Evolutionary conservation across 2,888 invertebrate genomes (phyloP), one percentile per base, ranked within the genome.

Genomic region (Halictus quadricinctus): DNA sequence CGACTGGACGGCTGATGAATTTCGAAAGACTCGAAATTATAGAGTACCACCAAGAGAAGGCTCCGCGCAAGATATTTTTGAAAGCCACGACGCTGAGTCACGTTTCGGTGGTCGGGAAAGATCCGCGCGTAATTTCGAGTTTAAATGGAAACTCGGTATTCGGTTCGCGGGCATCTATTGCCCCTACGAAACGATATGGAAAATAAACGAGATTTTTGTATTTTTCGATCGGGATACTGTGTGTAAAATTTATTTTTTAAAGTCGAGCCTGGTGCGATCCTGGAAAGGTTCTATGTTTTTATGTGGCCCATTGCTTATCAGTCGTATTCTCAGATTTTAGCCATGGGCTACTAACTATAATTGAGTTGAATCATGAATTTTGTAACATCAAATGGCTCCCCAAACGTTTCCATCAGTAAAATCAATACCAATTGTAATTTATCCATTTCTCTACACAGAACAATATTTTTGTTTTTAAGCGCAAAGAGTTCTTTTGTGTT

Each of bases 21-120:
- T 64, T 64, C 64, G 64, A 64, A 64, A 64, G 64, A 29, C 64
- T 29, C 29, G 29, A 64, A 64, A 64, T 64, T 64, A 64, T 29
- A 64, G 64, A 8, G 29, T 64, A 64, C 36, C 29, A 7, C 8
- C 64, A 64, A 29, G 29, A 29, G 64, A 64, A 64, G 64, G 29
- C 7, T 29, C 29, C 64, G 36, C 18, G 18, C 29, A 64, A 64
- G 64, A 29, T 64, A 64, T 64, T 64, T 29, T 64, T 29, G 36
- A 29, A 64, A 29, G 64, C 64, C 29, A 29, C 25, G 29, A 29
- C 8, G 18, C 29, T 8, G 29, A 29, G 64, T 64, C 64, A 64
- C 64, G 64, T 64, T 64, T 36, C 58, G 64, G 29, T 18, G 29
- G 29, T 64, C 64, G 18, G 64, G 18, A 64, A 64, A 29, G 64